A percentile compares a stretch with the other conserved stretches of the same genome.
Evolutionary conservation across 2,888 invertebrate species (phyloP).

Genomic region (Drosophila mimica): DNA sequence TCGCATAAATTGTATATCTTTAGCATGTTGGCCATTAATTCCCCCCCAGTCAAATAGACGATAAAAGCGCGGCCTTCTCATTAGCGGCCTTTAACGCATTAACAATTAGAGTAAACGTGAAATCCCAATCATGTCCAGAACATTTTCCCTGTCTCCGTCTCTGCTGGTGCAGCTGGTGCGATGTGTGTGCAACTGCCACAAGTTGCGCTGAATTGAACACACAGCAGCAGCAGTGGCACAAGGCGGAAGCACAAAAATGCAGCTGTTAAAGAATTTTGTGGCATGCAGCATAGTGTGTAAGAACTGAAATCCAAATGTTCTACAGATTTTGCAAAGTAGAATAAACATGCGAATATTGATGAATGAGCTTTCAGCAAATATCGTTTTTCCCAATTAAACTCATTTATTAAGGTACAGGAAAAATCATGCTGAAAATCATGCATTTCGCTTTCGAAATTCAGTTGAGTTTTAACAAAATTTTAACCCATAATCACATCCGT

Average conservation of each 20-base stretch:
- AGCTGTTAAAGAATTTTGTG: conserved; percentile 33
- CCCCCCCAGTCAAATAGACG: conserved; percentile 5
- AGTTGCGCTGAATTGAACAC: conserved; percentile 54
- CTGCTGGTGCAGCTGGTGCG: conserved; percentile 32
- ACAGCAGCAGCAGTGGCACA: conserved; percentile 37
- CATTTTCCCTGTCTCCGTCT: background rate
- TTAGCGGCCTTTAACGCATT: conserved; percentile 34
- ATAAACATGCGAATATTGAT: background rate
- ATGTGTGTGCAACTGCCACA: conserved; percentile 21
- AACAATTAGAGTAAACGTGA: background rate
- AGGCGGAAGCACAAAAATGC: conserved; percentile 55
- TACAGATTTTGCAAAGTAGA: background rate
- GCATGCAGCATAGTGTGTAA: background rate
- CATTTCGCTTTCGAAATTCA: no score
- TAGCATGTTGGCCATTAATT: conserved; percentile 33
- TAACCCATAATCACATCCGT: no score
- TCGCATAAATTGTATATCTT: conserved; percentile 27
- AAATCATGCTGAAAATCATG: no score
- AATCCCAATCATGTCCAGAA: background rate
- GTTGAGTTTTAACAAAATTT: no score
- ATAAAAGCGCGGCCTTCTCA: conserved; percentile 43
- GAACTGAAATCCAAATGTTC: conserved; percentile 19
- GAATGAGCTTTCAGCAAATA: background rate
- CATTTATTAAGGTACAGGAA: no score
- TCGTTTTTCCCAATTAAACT: background rate